These are phyloP conservation scores for Ambastaia sidthimunki DNA, from an alignment of 2,797 vertebrate genomes.

Conservation along the genomic window DNA sequence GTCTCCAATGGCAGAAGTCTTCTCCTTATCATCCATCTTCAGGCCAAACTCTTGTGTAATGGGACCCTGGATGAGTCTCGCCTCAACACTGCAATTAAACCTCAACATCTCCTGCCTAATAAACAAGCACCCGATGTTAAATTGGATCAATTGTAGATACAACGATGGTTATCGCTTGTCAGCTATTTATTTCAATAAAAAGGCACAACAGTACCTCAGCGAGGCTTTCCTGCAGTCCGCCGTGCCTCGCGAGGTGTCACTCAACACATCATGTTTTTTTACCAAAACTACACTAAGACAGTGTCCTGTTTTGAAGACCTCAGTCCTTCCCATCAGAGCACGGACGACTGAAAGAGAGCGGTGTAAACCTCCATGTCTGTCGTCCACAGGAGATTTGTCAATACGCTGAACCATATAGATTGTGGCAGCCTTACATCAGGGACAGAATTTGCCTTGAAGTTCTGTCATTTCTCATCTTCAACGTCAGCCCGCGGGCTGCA, in stretches of 20 bases:
- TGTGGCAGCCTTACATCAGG: slow-evolving; percentile 94
- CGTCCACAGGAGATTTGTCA: slow-evolving; percentile 95
- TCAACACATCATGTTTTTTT: background rate
- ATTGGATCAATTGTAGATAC: slow-evolving; percentile 12
- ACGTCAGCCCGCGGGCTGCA: slow-evolving; percentile 95
- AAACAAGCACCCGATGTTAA: slow-evolving; percentile 30
- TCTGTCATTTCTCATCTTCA: slow-evolving; percentile 96
- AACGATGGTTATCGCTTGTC: slow-evolving; percentile 4
- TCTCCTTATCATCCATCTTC: slow-evolving; percentile 77
- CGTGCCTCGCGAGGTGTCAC: slow-evolving; percentile 17
- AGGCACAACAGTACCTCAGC: background rate
- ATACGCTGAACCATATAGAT: slow-evolving; percentile 88
- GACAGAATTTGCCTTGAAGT: slow-evolving; percentile 98
- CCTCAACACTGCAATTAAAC: slow-evolving; percentile 51
- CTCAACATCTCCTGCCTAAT: slow-evolving; percentile 37
- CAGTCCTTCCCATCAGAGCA: slow-evolving; percentile 48
- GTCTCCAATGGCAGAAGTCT: slow-evolving; percentile 76
- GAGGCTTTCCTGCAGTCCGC: slow-evolving; percentile 17
- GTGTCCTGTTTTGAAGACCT: slow-evolving; percentile 47
- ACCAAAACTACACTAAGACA: slow-evolving; percentile 26
- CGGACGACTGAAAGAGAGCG: slow-evolving; percentile 45
- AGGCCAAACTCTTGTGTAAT: slow-evolving; percentile 68
- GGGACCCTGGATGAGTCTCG: slow-evolving; percentile 59
- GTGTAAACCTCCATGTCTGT: slow-evolving; percentile 58
- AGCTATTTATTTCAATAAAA: slow-evolving; percentile 56